phyloP scores from a whole-genome alignment of 2,113 vertebrate species.

The Pantherophis guttatus region DNA sequence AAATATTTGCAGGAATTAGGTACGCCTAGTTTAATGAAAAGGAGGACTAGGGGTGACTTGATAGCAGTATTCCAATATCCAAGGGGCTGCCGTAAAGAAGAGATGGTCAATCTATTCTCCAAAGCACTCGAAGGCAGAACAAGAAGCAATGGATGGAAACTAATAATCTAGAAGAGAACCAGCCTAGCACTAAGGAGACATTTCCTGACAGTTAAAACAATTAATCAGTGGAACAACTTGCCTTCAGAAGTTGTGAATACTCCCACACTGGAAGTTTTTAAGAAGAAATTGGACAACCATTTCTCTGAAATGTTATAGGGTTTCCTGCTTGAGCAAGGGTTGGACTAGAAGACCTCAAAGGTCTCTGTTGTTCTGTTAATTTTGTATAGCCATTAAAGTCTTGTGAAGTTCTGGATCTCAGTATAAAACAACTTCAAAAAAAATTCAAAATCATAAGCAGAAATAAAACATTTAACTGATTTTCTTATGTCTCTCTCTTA shows the following conservation, averaged over 20 bases:
- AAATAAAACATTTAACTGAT: neutral
- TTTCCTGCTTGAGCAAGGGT: no score
- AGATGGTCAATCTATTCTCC: neutral
- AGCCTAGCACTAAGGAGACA: neutral
- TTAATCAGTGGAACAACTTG: neutral
- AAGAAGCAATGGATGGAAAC: neutral
- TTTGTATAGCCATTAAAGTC: neutral
- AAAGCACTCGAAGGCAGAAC: neutral
- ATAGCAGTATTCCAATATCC: neutral
- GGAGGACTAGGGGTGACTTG: neutral
- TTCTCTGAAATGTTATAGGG: no score
- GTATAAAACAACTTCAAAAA: neutral
- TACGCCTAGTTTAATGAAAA: neutral
- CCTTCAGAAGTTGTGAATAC: neutral
- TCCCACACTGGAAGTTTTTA: no score
- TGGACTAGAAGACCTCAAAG: neutral
- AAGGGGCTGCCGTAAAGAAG: neutral
- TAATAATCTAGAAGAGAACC: neutral
- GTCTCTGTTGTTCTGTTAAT: neutral
- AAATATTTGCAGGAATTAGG: neutral
- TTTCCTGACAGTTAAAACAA: neutral
- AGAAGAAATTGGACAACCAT: neutral
- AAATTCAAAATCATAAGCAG: neutral
- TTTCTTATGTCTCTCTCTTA: neutral
- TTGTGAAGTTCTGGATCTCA: neutral